Evolutionary conservation across 2,888 invertebrate species (phyloP), one percentile per base, ranked within the genome.

Genomic region (Leucozona laternaria): DNA sequence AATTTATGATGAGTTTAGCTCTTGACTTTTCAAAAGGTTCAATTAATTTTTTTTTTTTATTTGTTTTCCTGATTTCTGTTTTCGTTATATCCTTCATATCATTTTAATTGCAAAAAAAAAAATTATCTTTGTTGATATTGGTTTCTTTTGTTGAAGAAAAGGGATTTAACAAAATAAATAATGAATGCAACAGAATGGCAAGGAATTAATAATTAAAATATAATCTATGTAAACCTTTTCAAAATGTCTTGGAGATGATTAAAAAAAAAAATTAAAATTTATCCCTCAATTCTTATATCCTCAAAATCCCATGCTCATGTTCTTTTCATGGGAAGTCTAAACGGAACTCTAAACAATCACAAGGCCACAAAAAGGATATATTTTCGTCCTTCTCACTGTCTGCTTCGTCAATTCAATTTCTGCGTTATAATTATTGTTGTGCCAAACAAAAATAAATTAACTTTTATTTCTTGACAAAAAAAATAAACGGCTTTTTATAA

Each of bases 121-220:
- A 37, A 6, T 37, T 37, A 13, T 37, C 15, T 13, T 37, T 37
- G 20, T 20, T 58, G 37, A 6, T 15, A 7, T 58, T 37, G 20
- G 2, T 57, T 57, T 17, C 6, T 11, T 11, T 31, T 31, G 10
- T 2, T 31, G 17, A n/a, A 28, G 34, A n/a, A 28, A 10, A 48
- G 31, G 31, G 48, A 48, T 66, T 3, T 45, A 34, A 31, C 15
- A 48, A 2, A 48, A 66, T 17, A 34, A 64, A 45, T 64, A 43
- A 64, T 64, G 7, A 28, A 66, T 48, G 48, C 20, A 66, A n/a
- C 40, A 66, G 28, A 48, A 17, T 31, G 17, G 17, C 0, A 17
- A 11, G 15, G 48, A 20, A 66, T 48, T 66, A 66, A 66, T 66
- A 66, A 31, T 48, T 66, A 48, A 66, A 66, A 66, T 66, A 48